These are phyloP conservation scores for Rissa tridactyla DNA, from an alignment of 2,113 vertebrate species.

Conservation along the genomic window DNA sequence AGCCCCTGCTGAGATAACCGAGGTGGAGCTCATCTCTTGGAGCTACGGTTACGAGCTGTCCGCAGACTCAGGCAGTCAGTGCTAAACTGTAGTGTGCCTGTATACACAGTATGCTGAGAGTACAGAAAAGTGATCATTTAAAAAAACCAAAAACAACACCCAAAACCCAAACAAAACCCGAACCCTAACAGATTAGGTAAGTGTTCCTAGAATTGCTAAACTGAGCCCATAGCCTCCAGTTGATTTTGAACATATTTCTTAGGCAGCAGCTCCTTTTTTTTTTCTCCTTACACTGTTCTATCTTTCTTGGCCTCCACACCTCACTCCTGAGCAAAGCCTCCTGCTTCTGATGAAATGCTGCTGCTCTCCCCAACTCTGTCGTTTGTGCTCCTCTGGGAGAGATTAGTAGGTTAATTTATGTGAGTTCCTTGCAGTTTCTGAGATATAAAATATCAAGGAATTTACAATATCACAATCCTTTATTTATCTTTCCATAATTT, in stretches of 20 bases:
- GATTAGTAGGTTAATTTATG: constrained; percentile 10
- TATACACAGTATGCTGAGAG: background rate
- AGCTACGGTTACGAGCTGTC: background rate
- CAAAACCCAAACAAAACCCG: background rate
- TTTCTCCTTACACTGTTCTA: background rate
- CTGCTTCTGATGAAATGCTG: background rate
- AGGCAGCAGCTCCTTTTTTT: background rate
- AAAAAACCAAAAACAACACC: background rate
- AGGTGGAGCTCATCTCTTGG: background rate
- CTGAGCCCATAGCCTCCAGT: background rate
- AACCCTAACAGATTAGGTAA: background rate
- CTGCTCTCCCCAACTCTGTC: background rate
- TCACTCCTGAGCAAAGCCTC: background rate
- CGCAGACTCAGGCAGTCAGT: background rate
- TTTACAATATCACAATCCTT: background rate
- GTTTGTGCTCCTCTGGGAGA: background rate
- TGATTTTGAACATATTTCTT: background rate
- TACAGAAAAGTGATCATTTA: background rate
- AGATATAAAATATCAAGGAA: background rate
- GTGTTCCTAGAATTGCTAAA: background rate
- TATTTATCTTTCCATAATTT: background rate
- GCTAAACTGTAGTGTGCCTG: background rate
- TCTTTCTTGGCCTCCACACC: background rate
- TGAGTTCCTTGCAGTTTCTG: background rate
- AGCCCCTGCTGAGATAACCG: background rate